Base-by-base conservation (phyloP, 2,888 invertebrate genomes). In the Mallateleia sp. region DNA sequence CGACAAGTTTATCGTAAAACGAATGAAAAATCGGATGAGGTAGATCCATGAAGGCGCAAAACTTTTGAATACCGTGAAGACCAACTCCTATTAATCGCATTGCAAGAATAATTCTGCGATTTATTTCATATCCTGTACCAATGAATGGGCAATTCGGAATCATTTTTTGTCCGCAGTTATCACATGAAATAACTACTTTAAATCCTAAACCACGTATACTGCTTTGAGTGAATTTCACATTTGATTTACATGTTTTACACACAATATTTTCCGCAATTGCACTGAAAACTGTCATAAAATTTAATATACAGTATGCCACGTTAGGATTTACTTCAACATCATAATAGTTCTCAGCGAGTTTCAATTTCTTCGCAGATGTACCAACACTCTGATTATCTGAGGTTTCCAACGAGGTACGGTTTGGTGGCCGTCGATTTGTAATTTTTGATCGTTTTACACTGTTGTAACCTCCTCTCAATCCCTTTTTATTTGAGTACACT, bases 11-110 rank as follows among this genome's bases (percentile, higher is more conserved):
- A 24, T 54, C 54, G 47, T 88, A 85, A 80, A 88, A 87, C 22
- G 86, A 88, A 42, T 90, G 89, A 62, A 89, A 89, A 80, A 91
- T 80, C 52, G 89, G 87, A 52, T 78, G 88, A 38, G 91, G 88
- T 5, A 91, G 75, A 62, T 90, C 88, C 89, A 90, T 69, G 54
- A 69, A 54, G 3, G 56, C 58, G n/a, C 56, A 71, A 28, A 71
- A 58, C 58, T 52, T 67, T 88, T 42, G 45, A 18, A 88, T 85
- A 0, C 85, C 82, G 11, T 81, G n/a, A 24, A 66, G 47, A 15
- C 82, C 88, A 62, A 89, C 50, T 60, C 91, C 91, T 15, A 91
- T 56, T 50, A 90, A 28, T 38, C 89, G 88, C 88, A 90, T 90
- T 25, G 88, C 88, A 60, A 90, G 60, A 56, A 89, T 56, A 34